Percentiles rank a stretch among this genome's conserved stretches.
These are phyloP conservation scores for Festucalex cinctus DNA, from an alignment of 2,113 vertebrate genomes.

Conservation along the genomic window DNA sequence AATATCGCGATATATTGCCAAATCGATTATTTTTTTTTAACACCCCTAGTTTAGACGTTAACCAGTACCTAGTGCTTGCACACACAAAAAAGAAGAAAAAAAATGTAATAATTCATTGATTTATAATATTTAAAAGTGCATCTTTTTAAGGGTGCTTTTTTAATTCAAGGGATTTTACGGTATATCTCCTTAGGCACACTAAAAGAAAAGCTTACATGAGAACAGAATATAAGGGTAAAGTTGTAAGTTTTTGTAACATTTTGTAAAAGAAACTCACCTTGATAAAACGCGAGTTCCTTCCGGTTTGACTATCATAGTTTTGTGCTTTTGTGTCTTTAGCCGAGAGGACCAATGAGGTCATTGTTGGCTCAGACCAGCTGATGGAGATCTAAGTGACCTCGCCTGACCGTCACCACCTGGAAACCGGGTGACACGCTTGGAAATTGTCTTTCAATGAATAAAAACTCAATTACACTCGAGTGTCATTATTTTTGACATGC, in stretches of 20 bases:
- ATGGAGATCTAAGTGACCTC: slow-evolving; percentile 88
- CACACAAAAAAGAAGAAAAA: too few species aligned
- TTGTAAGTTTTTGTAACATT: not conserved
- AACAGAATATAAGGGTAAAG: too few species aligned
- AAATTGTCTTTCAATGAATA: slow-evolving; percentile 73
- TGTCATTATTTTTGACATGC: not conserved
- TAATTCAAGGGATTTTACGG: too few species aligned
- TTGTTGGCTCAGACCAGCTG: slow-evolving; percentile 93
- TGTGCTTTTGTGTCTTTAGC: slow-evolving; percentile 70
- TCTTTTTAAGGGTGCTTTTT: too few species aligned
- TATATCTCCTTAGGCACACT: too few species aligned
- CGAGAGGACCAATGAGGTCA: slow-evolving; percentile 93
- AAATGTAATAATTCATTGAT: too few species aligned
- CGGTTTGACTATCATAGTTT: slow-evolving; percentile 6
- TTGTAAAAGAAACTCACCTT: not conserved
- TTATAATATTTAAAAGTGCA: too few species aligned
- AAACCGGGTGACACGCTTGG: slow-evolving; percentile 21
- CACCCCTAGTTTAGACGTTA: too few species aligned
- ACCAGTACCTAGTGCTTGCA: too few species aligned
- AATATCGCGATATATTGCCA: too few species aligned
- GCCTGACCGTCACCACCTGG: slow-evolving; percentile 23
- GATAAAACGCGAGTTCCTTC: not conserved
- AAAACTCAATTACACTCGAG: slow-evolving; percentile 38
- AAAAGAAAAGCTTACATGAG: too few species aligned
- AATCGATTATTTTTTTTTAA: too few species aligned